Evolutionary conservation across 2,797 vertebrate genomes (phyloP), one percentile per base, ranked within the genome.

Genomic region (Lithobates sylvaticus): DNA sequence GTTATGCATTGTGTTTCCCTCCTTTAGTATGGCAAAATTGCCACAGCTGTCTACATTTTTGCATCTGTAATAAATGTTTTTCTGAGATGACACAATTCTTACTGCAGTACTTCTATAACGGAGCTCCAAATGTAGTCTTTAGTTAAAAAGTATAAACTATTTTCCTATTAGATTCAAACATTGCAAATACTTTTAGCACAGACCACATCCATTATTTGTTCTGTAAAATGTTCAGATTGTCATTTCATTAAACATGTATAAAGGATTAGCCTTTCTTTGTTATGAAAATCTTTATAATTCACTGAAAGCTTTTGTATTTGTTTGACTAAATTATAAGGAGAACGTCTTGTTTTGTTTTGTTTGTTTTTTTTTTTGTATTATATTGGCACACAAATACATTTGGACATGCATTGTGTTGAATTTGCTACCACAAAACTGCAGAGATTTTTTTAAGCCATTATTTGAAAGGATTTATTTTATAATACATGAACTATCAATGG

Each of bases 1-100:
- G 65, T 76, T 29, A 58, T 64, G n/a, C 34, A 67, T 50, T 54
- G 23, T 42, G 26, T 29, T 86, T 69, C 50, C 44, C 76, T 39
- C 18, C 29, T 1, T 15, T 47, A 76, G 44, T n/a, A 68, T 29
- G 21, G 44, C 39, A 69, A 83, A 84, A 1, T 47, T n/a, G 2
- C 29, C 29, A 29, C 61, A 16, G 32, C 65, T 79, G 9, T 36
- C 32, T n/a, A 76, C 80, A 90, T 86, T 69, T 88, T 1, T 81
- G 75, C 88, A 86, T 85, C 84, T 90, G 88, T 91, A 94, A 92
- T 93, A 92, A 93, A 93, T 91, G 83, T 78, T 88, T 88, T 88
- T 89, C 90, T 91, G 90, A 91, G 86, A 71, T 91, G 92, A 93
- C 90, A 90, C 67, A 36, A 93, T 93, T 91, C 75, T 0, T 89